phyloP scores from a whole-genome alignment of 2,797 vertebrate genomes.

The Gymnoscopelus braueri region DNA sequence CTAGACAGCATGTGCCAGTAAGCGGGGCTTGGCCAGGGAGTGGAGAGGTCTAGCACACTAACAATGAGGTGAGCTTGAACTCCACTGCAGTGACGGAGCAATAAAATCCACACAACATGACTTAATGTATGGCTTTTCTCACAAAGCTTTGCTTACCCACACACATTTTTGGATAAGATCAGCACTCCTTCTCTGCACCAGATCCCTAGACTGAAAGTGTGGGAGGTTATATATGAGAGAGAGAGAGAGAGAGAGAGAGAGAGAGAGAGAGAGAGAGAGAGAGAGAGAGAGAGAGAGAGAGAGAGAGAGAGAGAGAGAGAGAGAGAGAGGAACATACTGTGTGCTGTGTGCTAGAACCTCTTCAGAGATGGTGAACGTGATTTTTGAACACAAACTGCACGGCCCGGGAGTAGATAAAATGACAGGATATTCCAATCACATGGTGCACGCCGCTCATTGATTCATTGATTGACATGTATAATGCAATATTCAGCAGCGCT shows the following conservation, averaged over 20 bases:
- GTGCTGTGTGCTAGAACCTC: too few relatives aligned
- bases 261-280: neutral
- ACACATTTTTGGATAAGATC: constrained; percentile 73
- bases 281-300: neutral
- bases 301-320: neutral
- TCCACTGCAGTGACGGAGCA: constrained; percentile 52
- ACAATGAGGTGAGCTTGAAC: constrained; percentile 42
- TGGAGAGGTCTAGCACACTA: constrained; percentile 32
- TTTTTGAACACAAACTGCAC: constrained; percentile 3
- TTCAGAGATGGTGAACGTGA: too few relatives aligned
- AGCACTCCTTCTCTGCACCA: constrained; percentile 63
- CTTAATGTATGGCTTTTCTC: constrained; percentile 66
- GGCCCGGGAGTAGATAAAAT: constrained; percentile 12
- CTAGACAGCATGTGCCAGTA: neutral
- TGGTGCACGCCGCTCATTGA: neutral
- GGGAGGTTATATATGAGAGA: constrained; percentile 38
- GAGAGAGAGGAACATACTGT: neutral
- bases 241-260: neutral
- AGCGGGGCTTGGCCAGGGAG: constrained; percentile 9
- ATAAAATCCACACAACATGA: constrained; percentile 54
- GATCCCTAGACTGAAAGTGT: constrained; percentile 43
- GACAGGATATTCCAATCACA: constrained; percentile 31
- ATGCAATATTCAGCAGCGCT: constrained; percentile 18
- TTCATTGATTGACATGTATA: constrained; percentile 34
- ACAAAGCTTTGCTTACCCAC: constrained; percentile 68